phyloP scores from a whole-genome alignment of 2,888 invertebrate species.

The Heliconius ethilla region DNA sequence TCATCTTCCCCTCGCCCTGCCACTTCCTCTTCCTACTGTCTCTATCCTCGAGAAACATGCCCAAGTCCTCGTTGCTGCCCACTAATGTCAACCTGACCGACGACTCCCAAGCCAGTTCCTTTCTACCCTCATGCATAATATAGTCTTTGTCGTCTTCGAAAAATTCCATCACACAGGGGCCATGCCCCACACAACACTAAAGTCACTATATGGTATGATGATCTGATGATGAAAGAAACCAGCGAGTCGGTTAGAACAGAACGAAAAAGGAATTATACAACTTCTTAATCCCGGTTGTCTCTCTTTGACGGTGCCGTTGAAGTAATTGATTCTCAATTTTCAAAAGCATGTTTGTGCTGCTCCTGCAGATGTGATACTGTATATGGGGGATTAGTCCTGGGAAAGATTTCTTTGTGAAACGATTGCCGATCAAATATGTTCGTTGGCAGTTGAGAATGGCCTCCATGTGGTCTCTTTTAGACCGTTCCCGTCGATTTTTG shows the following conservation, averaged over 20 bases:
- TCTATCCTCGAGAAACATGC: conserved; percentile 73
- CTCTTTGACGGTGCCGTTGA: conserved; percentile 91
- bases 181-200: conserved; percentile 58
- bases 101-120: conserved; percentile 73
- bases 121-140: conserved; percentile 68
- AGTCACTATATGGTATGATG: conserved; percentile 66
- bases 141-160: conserved; percentile 60
- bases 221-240: conserved; percentile 51
- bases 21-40: conserved; percentile 76
- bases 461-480: conserved; percentile 65
- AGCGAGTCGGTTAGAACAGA: conserved; percentile 85
- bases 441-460: conserved; percentile 56
- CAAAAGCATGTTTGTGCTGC: conserved; percentile 84
- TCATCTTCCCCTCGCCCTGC: conserved; percentile 65
- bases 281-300: conserved; percentile 92
- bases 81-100: conserved; percentile 64
- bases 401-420: conserved; percentile 60
- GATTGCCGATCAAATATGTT: conserved; percentile 63
- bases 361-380: conserved; percentile 64
- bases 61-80: conserved; percentile 67
- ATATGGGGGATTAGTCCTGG: conserved; percentile 61
- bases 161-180: conserved; percentile 69
- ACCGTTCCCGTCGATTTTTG: conserved; percentile 47
- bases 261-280: conserved; percentile 94
- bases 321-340: conserved; percentile 88